A percentile compares a stretch with the other conserved stretches of the same genome.
These are phyloP conservation scores for Antheraea yamamai DNA, from an alignment of 2,888 invertebrate genomes.

Conservation along the genomic window DNA sequence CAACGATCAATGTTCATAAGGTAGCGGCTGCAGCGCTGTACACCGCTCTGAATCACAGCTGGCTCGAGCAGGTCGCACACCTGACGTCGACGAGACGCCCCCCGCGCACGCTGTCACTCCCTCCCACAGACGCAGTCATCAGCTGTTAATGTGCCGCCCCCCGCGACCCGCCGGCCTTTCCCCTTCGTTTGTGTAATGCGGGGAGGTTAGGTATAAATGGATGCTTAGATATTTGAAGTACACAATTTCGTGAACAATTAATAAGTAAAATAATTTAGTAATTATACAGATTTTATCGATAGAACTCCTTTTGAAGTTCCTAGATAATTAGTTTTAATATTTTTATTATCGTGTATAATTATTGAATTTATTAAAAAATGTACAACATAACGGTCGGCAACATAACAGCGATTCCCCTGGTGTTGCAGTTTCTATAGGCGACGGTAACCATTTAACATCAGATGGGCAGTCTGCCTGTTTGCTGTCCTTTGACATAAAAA, in stretches of 20 bases:
- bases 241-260: neutral
- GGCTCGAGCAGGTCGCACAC: constrained; percentile 64
- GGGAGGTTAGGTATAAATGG: constrained; percentile 60
- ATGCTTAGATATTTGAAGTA: neutral
- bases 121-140: constrained; percentile 62
- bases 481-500: no score
- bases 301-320: neutral
- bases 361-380: neutral
- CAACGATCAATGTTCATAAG: constrained; percentile 61
- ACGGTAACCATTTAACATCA: no score
- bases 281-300: neutral
- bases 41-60: constrained; percentile 58
- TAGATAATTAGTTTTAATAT: neutral
- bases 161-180: constrained; percentile 70
- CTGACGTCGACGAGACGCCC: constrained; percentile 64
- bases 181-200: constrained; percentile 82
- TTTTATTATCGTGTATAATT: neutral
- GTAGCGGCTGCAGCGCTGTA: constrained; percentile 69
- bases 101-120: constrained; percentile 34
- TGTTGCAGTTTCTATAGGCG: no score
- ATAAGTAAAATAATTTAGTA: neutral
- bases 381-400: no score
- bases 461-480: no score
- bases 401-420: no score
- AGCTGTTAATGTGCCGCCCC: constrained; percentile 77